phyloP scores from a whole-genome alignment of 2,888 invertebrate genomes.

The Anagyrus pseudococci region DNA sequence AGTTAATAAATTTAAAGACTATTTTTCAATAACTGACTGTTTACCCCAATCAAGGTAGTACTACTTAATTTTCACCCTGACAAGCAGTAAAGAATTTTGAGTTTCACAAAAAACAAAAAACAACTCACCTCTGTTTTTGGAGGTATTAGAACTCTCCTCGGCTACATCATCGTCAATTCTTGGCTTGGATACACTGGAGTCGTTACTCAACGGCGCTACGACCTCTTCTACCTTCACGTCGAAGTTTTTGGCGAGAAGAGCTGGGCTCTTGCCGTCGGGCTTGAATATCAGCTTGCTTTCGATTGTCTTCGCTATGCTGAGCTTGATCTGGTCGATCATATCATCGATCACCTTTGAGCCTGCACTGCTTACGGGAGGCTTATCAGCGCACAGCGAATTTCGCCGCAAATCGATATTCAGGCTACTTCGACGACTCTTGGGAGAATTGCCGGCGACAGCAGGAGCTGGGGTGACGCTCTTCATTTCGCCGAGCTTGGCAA shows the following conservation, averaged over 20 bases:
- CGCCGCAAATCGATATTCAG: conserved; percentile 57
- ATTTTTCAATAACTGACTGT: too few relatives aligned
- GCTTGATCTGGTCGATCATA: conserved; percentile 58
- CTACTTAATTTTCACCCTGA: neutral
- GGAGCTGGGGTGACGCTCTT: conserved; percentile 25
- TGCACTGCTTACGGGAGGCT: conserved; percentile 39
- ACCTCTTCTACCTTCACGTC: conserved; percentile 57
- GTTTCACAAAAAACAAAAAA: neutral
- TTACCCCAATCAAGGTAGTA: neutral
- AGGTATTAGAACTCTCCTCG: conserved; percentile 48
- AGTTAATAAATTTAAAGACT: too few relatives aligned
- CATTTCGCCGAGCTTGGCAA: conserved; percentile 47
- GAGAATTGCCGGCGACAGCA: neutral
- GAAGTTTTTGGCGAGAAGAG: conserved; percentile 52
- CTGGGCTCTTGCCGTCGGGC: conserved; percentile 46
- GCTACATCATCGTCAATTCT: conserved; percentile 30
- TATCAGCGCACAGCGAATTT: conserved; percentile 47
- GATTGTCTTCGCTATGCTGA: conserved; percentile 56
- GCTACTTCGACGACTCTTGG: conserved; percentile 53
- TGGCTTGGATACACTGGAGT: conserved; percentile 41
- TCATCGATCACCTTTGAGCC: conserved; percentile 56
- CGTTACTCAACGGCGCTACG: conserved; percentile 54
- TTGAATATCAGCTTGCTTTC: conserved; percentile 55
- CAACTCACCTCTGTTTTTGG: conserved; percentile 39
- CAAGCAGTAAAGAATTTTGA: too few relatives aligned